Evolutionary conservation across 1,140 invertebrate genomes (phyloP).

Genomic region (Drosophila athabasca): DNA sequence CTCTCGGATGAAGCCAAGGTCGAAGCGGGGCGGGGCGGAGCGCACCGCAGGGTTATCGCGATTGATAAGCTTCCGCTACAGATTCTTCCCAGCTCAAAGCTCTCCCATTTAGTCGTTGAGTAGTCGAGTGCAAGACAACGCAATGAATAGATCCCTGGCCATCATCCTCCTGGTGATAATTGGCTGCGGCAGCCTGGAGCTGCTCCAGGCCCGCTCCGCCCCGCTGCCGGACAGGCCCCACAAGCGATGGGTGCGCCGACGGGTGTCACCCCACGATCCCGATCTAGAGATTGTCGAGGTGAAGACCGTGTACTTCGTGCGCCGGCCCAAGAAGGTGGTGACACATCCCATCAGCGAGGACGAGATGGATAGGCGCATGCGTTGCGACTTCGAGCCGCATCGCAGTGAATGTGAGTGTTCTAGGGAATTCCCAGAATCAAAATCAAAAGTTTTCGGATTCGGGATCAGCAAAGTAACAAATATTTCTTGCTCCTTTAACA

Average conservation of each 20-base stretch:
- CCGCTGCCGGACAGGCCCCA: slow-evolving; percentile 16
- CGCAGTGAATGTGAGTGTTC: slow-evolving; percentile 17
- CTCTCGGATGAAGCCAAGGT: slow-evolving; percentile 15
- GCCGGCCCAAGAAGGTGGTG: slow-evolving; percentile 42
- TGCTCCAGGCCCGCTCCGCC: slow-evolving; percentile 13
- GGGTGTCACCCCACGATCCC: slow-evolving; percentile 11
- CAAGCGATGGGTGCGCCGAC: slow-evolving; percentile 29
- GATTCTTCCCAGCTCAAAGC: not conserved
- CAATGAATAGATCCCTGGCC: slow-evolving; percentile 32
- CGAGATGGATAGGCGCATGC: slow-evolving; percentile 28
- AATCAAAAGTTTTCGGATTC: no score
- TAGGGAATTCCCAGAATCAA: no score
- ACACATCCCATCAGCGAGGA: slow-evolving; percentile 2
- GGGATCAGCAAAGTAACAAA: no score
- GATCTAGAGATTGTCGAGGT: slow-evolving; percentile 50
- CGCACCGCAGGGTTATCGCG: slow-evolving; percentile 30
- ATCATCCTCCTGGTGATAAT: slow-evolving; percentile 14
- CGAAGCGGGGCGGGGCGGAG: not conserved
- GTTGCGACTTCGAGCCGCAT: slow-evolving; percentile 29
- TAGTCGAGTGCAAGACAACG: slow-evolving; percentile 26
- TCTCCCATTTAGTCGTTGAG: not conserved
- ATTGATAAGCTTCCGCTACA: slow-evolving; percentile 28
- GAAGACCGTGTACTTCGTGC: slow-evolving; percentile 37
- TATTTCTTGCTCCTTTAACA: no score
- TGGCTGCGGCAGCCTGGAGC: slow-evolving; percentile 7